These are phyloP conservation scores for Oasisia sp. DNA, from an alignment of 2,888 invertebrate species.

Conservation along the genomic window DNA sequence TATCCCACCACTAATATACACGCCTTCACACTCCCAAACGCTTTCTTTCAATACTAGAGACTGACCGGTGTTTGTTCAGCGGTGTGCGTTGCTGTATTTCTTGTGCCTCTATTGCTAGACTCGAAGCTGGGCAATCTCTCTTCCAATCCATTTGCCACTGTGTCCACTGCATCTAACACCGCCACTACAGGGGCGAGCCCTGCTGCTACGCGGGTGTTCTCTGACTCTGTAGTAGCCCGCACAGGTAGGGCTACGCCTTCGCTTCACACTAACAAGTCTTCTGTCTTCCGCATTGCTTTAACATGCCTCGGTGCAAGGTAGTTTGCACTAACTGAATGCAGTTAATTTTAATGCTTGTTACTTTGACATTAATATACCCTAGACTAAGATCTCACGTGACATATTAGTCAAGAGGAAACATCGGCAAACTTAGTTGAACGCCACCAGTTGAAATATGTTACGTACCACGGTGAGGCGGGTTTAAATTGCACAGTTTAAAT, in stretches of 20 bases:
- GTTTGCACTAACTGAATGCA: background rate
- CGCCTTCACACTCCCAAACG: background rate
- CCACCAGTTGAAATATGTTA: too few relatives aligned
- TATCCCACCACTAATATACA: background rate
- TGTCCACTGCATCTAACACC: background rate
- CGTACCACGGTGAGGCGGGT: too few relatives aligned
- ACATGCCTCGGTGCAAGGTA: background rate
- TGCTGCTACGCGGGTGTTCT: background rate
- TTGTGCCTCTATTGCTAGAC: background rate
- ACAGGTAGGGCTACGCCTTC: background rate
- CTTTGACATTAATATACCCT: too few relatives aligned
- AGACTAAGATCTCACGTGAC: too few relatives aligned
- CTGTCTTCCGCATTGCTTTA: background rate
- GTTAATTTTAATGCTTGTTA: background rate
- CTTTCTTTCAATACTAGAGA: background rate
- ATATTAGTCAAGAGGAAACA: too few relatives aligned
- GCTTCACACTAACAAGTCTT: background rate
- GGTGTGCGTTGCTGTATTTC: background rate
- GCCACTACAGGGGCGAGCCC: background rate
- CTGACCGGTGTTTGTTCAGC: background rate
- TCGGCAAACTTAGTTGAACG: too few relatives aligned
- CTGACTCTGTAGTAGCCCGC: background rate
- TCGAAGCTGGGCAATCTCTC: slow-evolving; percentile 1
- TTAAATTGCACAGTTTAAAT: too few relatives aligned
- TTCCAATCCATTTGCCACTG: background rate